Conservation (phyloP, 1,140 invertebrate genomes). For the Pseudobourletiella spinata region DNA sequence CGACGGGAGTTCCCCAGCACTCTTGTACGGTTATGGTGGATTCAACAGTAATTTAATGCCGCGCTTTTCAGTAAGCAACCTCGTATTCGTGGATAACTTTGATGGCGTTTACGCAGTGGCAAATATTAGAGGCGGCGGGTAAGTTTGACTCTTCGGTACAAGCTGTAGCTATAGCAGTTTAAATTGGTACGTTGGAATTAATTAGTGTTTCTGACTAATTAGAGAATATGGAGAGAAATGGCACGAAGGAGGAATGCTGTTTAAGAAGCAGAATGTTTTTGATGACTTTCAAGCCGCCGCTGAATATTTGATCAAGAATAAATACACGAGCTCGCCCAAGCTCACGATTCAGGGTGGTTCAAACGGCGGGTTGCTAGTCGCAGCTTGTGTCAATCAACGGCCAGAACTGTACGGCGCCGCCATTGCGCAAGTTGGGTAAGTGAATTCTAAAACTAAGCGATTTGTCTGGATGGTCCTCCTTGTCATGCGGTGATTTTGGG, state of each 20-base stretch:
- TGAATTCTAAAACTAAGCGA: background rate
- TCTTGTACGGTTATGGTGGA: conserved; percentile 95
- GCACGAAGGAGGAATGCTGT: conserved; percentile 83
- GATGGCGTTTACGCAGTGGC: conserved; percentile 80
- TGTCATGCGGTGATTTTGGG: no score
- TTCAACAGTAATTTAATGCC: conserved; percentile 89
- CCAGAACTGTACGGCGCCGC: conserved; percentile 91
- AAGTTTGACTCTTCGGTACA: conserved; percentile 38
- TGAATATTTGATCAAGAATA: conserved; percentile 73
- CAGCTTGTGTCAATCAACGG: conserved; percentile 83
- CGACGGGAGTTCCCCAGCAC: conserved; percentile 57
- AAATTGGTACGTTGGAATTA: background rate
- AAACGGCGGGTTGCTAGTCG: conserved; percentile 53
- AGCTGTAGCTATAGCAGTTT: background rate
- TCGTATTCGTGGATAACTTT: conserved; percentile 85
- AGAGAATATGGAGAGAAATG: conserved; percentile 95
- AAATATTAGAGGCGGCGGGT: conserved; percentile 96
- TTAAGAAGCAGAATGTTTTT: conserved; percentile 95
- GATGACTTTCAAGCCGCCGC: conserved; percentile 91
- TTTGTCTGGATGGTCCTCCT: background rate
- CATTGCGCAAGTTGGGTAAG: conserved; percentile 82
- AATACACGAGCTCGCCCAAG: conserved; percentile 66
- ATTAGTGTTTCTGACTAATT: background rate
- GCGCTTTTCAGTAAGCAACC: conserved; percentile 63
- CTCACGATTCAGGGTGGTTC: conserved; percentile 71